Evolutionary conservation across 2,113 vertebrate genomes (phyloP), one percentile per base, ranked within the genome.

Genomic region (Malurus elegans): DNA sequence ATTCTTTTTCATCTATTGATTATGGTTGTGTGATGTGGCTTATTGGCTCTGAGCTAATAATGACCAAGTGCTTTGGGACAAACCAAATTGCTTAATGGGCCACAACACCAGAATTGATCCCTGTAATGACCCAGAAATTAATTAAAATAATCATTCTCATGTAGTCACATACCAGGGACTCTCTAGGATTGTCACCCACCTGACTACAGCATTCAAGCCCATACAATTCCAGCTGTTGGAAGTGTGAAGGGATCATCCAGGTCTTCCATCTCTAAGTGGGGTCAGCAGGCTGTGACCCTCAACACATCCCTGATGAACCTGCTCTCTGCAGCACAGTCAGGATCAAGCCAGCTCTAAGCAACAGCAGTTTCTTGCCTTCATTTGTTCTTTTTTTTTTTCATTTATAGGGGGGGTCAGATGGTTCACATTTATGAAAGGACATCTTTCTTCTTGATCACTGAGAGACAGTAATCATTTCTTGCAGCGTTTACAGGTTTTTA

Each of bases 1-100:
- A 79, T 90, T 92, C 34, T 78, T 83, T 95, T 80, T 88, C 36
- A 57, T 67, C 56, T 88, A 66, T 95, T 78, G 90, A 80, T 93
- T 80, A 67, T 24, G 18, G 42, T 40, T 45, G 28, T 79, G 61
- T 70, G 73, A 66, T 93, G 65, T 90, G 82, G 75, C 50, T 90
- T 95, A 94, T 93, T 90, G 82, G 54, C 60, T 94, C 92, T 51
- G n/a, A 83, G 67, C 71, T 94, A 92, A 93, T 93, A 93, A 95
- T 80, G 90, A 90, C 79, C 75, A 71, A 71, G 45, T 71, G 57
- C 65, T 74, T 48, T 80, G 86, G 75, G 83, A 86, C 83, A 94
- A 92, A 86, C 79, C 67, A 84, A 93, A 92, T 32, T 26, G 65
- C 47, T 88, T 90, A 92, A 94, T 90, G 74, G 90, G 64, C 67